Evolutionary conservation across 2,113 vertebrate species (phyloP).

Genomic region (Trogon melanurus): DNA sequence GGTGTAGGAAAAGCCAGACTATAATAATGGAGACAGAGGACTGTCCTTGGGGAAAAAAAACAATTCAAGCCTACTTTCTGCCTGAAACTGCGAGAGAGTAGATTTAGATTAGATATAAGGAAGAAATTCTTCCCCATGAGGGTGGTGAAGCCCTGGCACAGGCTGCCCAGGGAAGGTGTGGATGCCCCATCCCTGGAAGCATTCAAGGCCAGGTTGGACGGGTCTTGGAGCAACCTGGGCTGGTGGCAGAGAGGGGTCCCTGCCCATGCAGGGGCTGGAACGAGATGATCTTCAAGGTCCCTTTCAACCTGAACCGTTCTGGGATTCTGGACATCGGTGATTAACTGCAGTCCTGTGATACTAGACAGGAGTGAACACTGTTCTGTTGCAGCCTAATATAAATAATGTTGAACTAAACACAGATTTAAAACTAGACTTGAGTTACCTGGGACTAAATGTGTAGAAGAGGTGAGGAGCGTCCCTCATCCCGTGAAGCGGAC

Average conservation of each 20-base stretch:
- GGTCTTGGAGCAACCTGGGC: too few relatives aligned
- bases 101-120: too few relatives aligned
- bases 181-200: too few relatives aligned
- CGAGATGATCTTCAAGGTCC: too few relatives aligned
- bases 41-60: background rate
- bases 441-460: background rate
- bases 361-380: background rate
- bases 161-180: too few relatives aligned
- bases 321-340: background rate
- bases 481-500: background rate
- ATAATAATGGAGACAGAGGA: background rate
- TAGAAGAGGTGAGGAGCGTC: background rate
- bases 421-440: background rate
- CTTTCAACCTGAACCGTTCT: too few relatives aligned
- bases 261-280: too few relatives aligned
- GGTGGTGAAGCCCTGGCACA: too few relatives aligned
- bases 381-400: background rate
- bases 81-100: background rate
- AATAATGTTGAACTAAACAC: slow-evolving; percentile 20
- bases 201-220: too few relatives aligned
- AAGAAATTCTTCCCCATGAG: too few relatives aligned
- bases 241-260: too few relatives aligned
- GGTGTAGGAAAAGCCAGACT: background rate
- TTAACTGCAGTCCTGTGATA: background rate
- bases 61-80: background rate